A percentile compares a stretch with the other conserved stretches of the same genome.
phyloP scores from a whole-genome alignment of 2,113 vertebrate genomes.

The Todiramphus chloris region DNA sequence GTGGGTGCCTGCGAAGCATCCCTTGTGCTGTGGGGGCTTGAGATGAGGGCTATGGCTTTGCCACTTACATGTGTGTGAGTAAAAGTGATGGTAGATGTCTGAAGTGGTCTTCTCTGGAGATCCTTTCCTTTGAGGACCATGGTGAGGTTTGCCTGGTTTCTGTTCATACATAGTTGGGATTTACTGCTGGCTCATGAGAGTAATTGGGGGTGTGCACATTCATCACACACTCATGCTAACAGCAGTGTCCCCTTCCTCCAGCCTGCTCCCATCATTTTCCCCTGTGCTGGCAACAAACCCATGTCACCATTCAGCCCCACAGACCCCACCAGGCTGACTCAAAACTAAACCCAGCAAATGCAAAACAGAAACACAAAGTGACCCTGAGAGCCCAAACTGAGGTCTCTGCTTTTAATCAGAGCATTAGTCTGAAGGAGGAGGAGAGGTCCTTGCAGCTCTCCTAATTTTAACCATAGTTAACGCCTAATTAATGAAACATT shows the following conservation, averaged over 20 bases:
- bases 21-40: accelerated
- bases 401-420: conserved; percentile 21
- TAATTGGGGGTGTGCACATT: background rate
- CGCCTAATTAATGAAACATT: conserved; percentile 63
- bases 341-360: background rate
- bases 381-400: background rate
- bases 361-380: background rate
- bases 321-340: background rate
- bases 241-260: background rate
- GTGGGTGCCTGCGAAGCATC: accelerated
- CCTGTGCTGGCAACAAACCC: background rate
- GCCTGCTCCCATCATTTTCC: background rate
- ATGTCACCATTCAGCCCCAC: background rate
- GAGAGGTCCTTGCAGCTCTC: conserved; percentile 9
- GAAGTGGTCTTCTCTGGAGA: background rate
- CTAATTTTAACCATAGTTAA: conserved; percentile 59
- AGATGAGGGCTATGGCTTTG: background rate
- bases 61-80: accelerated
- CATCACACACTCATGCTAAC: accelerated
- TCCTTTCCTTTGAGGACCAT: accelerated
- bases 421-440: background rate
- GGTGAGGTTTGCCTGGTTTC: background rate
- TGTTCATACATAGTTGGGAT: accelerated
- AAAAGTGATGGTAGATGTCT: background rate
- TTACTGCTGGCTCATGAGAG: accelerated